phyloP scores from a whole-genome alignment of 1,140 invertebrate genomes.

The Aphis craccivora region DNA sequence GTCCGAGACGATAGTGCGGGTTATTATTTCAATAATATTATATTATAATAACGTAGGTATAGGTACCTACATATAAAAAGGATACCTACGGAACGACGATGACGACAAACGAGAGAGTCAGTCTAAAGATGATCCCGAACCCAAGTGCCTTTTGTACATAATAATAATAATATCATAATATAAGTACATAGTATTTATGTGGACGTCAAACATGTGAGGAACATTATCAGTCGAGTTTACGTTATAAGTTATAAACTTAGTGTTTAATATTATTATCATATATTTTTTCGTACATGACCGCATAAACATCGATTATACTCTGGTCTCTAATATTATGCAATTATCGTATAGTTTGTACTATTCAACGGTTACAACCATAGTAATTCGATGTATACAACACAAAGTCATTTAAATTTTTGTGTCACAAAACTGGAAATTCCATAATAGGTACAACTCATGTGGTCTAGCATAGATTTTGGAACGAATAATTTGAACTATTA shows the following conservation, averaged over 20 bases:
- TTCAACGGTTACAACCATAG: neutral
- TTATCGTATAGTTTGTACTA: neutral
- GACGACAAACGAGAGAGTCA: neutral
- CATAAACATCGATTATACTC: neutral
- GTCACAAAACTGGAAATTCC: neutral
- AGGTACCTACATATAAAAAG: neutral
- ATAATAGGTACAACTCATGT: neutral
- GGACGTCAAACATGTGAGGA: neutral
- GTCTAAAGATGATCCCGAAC: neutral
- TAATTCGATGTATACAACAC: neutral
- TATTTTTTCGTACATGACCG: neutral
- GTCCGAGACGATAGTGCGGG: neutral
- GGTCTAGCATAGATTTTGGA: neutral
- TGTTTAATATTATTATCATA: too few species aligned
- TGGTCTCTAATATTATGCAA: neutral
- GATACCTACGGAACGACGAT: neutral
- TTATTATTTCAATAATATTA: slow-evolving; percentile 15
- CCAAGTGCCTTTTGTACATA: neutral
- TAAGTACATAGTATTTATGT: neutral
- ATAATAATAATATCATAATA: neutral
- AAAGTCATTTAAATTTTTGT: neutral
- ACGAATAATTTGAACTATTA: neutral
- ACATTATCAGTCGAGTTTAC: neutral
- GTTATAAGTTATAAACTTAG: neutral
- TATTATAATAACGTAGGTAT: neutral